These are phyloP conservation scores for Dicroscelio sp. DNA, from an alignment of 2,888 invertebrate species.

Conservation along the genomic window DNA sequence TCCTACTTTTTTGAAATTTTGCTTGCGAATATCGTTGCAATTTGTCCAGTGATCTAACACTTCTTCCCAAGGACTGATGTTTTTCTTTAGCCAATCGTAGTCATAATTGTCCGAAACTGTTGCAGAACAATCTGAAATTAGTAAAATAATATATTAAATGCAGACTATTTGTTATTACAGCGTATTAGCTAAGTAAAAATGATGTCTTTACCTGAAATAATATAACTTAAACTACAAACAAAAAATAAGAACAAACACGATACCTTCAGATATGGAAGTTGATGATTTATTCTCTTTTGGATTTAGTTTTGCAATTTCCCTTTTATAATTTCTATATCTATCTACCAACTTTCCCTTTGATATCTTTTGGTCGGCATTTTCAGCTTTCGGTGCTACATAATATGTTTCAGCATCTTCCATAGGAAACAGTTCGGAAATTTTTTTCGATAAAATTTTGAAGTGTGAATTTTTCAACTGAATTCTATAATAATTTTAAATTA, in stretches of 20 bases:
- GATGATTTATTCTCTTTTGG: not conserved
- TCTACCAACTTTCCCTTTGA: slow-evolving; percentile 62
- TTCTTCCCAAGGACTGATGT: slow-evolving; percentile 23
- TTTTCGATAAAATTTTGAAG: slow-evolving; percentile 28
- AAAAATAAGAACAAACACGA: too few relatives aligned
- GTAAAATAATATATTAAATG: not conserved
- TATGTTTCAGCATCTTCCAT: slow-evolving; percentile 51
- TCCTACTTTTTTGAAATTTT: not conserved
- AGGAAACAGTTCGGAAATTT: slow-evolving; percentile 57
- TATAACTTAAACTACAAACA: too few relatives aligned
- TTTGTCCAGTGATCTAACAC: not conserved
- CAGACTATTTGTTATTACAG: too few relatives aligned
- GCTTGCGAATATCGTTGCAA: not conserved
- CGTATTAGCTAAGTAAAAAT: too few relatives aligned
- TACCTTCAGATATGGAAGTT: too few relatives aligned
- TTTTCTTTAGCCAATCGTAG: slow-evolving; percentile 29
- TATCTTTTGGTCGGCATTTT: slow-evolving; percentile 50
- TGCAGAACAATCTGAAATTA: not conserved
- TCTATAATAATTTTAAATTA: slow-evolving; percentile 2
- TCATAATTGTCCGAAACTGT: not conserved
- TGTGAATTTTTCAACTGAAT: slow-evolving; percentile 17
- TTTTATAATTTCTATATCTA: slow-evolving; percentile 50
- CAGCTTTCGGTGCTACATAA: slow-evolving; percentile 55
- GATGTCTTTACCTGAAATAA: too few relatives aligned
- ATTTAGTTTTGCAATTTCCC: slow-evolving; percentile 13